Base-by-base conservation (phyloP, 2,888 invertebrate species). In the Tipula unca region DNA sequence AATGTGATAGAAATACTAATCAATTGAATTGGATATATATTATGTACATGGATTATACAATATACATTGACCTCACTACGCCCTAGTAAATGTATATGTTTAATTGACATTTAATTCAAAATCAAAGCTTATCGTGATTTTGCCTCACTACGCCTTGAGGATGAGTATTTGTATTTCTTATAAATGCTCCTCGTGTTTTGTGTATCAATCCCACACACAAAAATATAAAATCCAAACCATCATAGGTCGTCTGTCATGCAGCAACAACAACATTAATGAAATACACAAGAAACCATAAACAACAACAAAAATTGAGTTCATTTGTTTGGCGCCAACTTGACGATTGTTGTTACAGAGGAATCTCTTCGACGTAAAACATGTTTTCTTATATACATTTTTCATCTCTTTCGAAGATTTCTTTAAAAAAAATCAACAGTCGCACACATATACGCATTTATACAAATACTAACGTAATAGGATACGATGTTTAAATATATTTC, bases 351-450 rank as follows among this genome's bases (percentile, higher is more conserved):
- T 85, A 85, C 54, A 85, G 85, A 85, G 85, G 85, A 85, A 85
- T 85, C 85, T 85, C 85, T 85, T 85, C 85, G 85, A 85, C 85
- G 85, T 85, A 85, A 85, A 85, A 85, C 85, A 85, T 85, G 85
- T 85, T 85, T 48, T 85, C 69, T 69, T 69, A 69, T 69, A 69
- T 69, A 69, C 69, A 69, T 8, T 69, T 69, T 69, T 69, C 69
- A n/a, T 69, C 69, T 69, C 69, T 69, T 69, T 69, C 25, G 69
- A 69, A 69, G 69, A 69, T 69, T 69, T 69, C 25, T 69, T 25
- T 13, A 20, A 69, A 69, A 69, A 25, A 48, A 69, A 69, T 69
- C 25, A 69, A 69, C 69, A 69, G 69, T 69, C 69, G 25, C 10
- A 25, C 25, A 69, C 25, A 69, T 69, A 13, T 69, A 69, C 69